Evolutionary conservation across 2,888 invertebrate genomes (phyloP), one percentile per base, ranked within the genome.

Genomic region (Pecten maximus): DNA sequence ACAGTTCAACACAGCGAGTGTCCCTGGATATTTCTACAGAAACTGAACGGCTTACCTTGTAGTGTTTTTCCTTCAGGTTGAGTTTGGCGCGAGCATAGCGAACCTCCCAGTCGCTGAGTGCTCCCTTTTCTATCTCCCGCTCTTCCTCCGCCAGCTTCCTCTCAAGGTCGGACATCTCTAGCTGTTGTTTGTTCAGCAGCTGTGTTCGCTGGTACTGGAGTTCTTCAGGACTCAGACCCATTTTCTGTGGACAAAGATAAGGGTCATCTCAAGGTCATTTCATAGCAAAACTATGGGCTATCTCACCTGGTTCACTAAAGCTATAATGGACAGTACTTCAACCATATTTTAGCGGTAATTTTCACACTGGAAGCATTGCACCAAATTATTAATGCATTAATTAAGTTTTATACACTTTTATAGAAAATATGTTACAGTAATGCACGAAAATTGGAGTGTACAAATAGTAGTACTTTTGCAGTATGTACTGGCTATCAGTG

Each of bases 81-180:
- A 96, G 94, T 90, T 96, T 96, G 54, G 96, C 96, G n/a, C 95
- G 93, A n/a, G 96, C 96, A 93, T 94, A 96, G 40, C 93, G 91
- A 1, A 96, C 95, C 91, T 96, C 96, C 96, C 96, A 96, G 93
- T 96, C 96, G 28, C 95, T 93, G n/a, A 96, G 93, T 2, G 96
- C 96, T 8, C 94, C 94, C 15, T 92, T 92, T 91, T 96, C 94
- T 10, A 95, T 94, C 10, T 94, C 93, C 39, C 92, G 92, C 93
- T 95, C 95, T 92, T 96, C 96, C 16, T 93, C 93, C 0, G 93
- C 91, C 40, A 94, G 94, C 87, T 93, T 92, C 87, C 93, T 93
- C 87, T 96, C 96, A 10, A 96, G 94, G 60, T 93, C 94, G 88
- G 95, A 93, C 89, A 96, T 91, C 92, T 96, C 96, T 90, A 96